Conservation (phyloP, 2,888 invertebrate species). For the Pandemis heparana region DNA sequence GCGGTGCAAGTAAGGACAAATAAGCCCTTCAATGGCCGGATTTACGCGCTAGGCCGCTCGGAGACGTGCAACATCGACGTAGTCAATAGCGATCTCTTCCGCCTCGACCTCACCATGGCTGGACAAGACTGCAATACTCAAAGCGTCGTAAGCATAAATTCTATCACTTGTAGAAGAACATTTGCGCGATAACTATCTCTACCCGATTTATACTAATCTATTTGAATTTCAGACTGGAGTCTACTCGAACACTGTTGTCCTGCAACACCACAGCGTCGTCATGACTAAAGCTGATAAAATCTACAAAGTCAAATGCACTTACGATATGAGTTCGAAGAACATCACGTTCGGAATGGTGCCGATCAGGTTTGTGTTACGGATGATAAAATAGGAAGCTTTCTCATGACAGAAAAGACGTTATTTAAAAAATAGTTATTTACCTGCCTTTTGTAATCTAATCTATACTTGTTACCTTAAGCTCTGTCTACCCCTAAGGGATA, state of each 20-base stretch:
- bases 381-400: neutral
- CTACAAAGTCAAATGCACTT: slow-evolving; percentile 98
- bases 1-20: slow-evolving; percentile 97
- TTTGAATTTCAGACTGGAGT: slow-evolving; percentile 91
- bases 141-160: slow-evolving; percentile 91
- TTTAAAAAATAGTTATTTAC: too few species aligned
- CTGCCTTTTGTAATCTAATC: too few species aligned
- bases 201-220: slow-evolving; percentile 4
- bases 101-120: slow-evolving; percentile 96
- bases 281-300: slow-evolving; percentile 99
- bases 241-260: slow-evolving; percentile 96
- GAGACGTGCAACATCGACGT: slow-evolving; percentile 98
- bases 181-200: neutral
- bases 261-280: slow-evolving; percentile 97
- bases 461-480: too few species aligned
- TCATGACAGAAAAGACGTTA: too few species aligned
- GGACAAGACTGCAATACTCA: slow-evolving; percentile 98
- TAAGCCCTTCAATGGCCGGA: slow-evolving; percentile 97
- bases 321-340: slow-evolving; percentile 98
- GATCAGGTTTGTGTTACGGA: slow-evolving; percentile 88
- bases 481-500: too few species aligned
- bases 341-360: slow-evolving; percentile 99
- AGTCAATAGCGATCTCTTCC: slow-evolving; percentile 95
- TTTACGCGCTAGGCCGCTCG: slow-evolving; percentile 96
- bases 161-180: too few species aligned